Evolutionary conservation across 2,113 vertebrate species (phyloP).

Genomic region (Silurus meridionalis): DNA sequence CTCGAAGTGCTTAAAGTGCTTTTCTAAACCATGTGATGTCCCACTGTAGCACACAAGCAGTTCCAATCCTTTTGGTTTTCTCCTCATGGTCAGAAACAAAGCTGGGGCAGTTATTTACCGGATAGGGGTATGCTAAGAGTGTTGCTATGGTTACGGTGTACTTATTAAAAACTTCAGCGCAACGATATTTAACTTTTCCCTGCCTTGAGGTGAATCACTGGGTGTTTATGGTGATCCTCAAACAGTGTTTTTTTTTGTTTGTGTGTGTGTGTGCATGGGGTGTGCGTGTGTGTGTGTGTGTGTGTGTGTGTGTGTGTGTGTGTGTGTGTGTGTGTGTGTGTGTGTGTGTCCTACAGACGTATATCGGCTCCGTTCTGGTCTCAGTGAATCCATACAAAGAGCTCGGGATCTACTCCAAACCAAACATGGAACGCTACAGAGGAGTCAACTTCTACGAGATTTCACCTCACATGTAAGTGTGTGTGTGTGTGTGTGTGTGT

Average conservation of each 20-base stretch:
- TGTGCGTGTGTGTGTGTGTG: no score
- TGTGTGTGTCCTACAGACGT: conserved; percentile 75
- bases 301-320: no score
- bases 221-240: background rate
- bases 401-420: conserved; percentile 91
- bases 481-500: conserved; percentile 40
- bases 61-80: no score
- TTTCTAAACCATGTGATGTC: no score
- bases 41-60: no score
- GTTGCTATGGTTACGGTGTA: background rate
- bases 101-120: background rate
- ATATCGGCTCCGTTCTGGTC: conserved; percentile 94
- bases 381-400: conserved; percentile 97
- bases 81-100: background rate
- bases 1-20: no score
- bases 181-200: background rate
- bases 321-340: no score
- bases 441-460: conserved; percentile 98
- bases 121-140: background rate
- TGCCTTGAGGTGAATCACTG: background rate
- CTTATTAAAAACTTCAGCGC: background rate
- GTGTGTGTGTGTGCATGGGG: no score
- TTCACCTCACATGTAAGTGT: conserved; percentile 89
- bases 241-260: conserved; percentile 5
- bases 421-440: conserved; percentile 95